These are phyloP conservation scores for Netelia virgata DNA, from an alignment of 2,888 invertebrate species.

Conservation along the genomic window DNA sequence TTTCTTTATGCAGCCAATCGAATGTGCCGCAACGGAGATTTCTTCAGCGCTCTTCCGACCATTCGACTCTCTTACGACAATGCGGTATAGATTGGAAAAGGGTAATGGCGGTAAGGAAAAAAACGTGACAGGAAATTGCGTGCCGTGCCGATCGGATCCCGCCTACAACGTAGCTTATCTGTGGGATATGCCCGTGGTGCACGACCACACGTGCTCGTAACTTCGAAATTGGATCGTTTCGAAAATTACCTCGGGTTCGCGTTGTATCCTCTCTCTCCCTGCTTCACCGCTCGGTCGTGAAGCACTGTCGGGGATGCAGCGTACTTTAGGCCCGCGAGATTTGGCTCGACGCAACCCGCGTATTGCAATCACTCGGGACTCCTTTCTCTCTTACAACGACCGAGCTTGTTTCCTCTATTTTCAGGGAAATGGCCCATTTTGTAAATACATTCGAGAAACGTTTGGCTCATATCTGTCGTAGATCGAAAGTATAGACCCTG, in stretches of 20 bases:
- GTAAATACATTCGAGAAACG: background rate
- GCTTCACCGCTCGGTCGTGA: conserved; percentile 20
- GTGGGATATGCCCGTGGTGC: conserved; percentile 47
- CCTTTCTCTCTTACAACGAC: background rate
- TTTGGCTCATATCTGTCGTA: background rate
- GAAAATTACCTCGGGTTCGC: conserved; percentile 53
- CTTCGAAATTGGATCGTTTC: conserved; percentile 63
- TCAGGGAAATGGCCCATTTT: conserved; percentile 13
- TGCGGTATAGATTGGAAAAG: too few species aligned
- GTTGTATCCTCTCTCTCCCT: conserved; percentile 17
- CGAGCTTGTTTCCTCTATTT: conserved; percentile 9
- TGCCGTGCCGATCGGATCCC: conserved; percentile 46
- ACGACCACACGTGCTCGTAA: conserved; percentile 50
- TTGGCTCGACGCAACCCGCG: conserved; percentile 42
- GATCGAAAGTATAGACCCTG: background rate
- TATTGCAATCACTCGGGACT: conserved; percentile 35
- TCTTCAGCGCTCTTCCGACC: background rate
- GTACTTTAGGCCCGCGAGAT: background rate
- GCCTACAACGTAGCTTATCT: background rate
- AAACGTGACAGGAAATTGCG: conserved; percentile 46
- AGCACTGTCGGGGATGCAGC: conserved; percentile 19
- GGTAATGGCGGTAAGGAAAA: background rate
- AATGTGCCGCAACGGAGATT: background rate
- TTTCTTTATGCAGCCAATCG: background rate
- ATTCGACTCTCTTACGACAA: background rate